Evolutionary conservation across 2,888 invertebrate species (phyloP), one percentile per base, ranked within the genome.

Genomic region (Drosophila tripunctata): DNA sequence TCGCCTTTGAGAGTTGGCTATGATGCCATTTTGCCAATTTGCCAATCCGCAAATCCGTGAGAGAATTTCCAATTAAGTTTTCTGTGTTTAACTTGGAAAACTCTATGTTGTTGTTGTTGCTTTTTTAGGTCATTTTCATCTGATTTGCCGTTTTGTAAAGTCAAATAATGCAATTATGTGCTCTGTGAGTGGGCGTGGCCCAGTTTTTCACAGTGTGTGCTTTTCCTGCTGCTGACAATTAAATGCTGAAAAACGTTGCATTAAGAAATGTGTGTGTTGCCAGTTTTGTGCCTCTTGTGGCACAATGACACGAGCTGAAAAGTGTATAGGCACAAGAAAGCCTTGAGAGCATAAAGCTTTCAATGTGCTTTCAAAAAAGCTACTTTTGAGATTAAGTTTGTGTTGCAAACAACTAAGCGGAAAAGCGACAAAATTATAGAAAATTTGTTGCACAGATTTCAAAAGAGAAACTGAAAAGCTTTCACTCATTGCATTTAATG

Each of bases 41-140:
- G 45, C 41, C 56, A 61, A 78, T 75, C 31, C 48, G n/a, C 55
- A 58, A 40, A 31, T 60, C 83, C 88, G 82, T 83, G 82, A 83
- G 82, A 83, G 84, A 79, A 71, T 83, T 88, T 72, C 88, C 82
- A 83, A 83, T 83, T 83, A 83, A 88, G 61, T 86, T 77, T 48
- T 38, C 57, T 51, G 55, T 36, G 21, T 22, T 36, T 36, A 4
- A 33, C 12, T 24, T 31, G 44, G 14, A 51, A 45, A 67, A 69
- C 54, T 51, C 52, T 15, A 31, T 15, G 8, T 27, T 27, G 27
- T 27, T 27, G 8, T 27, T 27, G 8, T 8, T 27, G 8, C 10
- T 2, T 68, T 71, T 71, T 67, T 77, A 55, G 74, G 81, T 73
- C 81, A 78, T 8, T 70, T 70, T 64, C 56, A 47, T 43, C 50